Percentiles rank a stretch among this genome's conserved stretches.
Evolutionary conservation across 2,888 invertebrate species (phyloP).

Genomic region (Schizotus pectinicornis): DNA sequence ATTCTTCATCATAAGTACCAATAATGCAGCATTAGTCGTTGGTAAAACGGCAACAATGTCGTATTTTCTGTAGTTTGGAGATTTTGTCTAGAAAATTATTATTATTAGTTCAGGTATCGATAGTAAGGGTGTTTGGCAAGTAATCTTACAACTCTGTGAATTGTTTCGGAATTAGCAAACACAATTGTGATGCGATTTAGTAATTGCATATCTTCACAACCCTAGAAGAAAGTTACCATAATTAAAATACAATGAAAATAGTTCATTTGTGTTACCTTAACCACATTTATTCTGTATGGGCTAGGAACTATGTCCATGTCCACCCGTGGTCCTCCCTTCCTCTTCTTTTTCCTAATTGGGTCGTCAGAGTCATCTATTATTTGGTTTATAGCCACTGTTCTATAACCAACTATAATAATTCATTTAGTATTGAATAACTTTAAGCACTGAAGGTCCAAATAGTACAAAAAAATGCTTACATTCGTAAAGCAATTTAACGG

Average conservation of each 20-base stretch:
- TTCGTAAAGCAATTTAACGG: conserved; percentile 45
- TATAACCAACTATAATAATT: conserved; percentile 67
- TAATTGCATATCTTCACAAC: conserved; percentile 60
- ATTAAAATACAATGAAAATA: conserved; percentile 27
- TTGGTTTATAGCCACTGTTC: conserved; percentile 77
- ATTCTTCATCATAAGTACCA: conserved; percentile 55
- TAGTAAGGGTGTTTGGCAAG: conserved; percentile 3
- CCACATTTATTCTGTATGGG: conserved; percentile 53
- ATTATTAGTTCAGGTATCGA: no score
- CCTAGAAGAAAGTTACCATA: conserved; percentile 35
- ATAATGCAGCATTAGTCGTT: conserved; percentile 70
- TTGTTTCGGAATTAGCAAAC: conserved; percentile 59
- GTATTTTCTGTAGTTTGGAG: conserved; percentile 72
- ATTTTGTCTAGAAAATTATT: no score
- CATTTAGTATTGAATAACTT: conserved; percentile 21
- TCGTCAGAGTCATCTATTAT: conserved; percentile 67
- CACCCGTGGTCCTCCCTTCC: conserved; percentile 63
- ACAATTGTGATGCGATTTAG: conserved; percentile 65
- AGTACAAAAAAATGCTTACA: conserved; percentile 47
- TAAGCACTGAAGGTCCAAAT: conserved; percentile 1
- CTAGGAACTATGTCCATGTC: conserved; percentile 65
- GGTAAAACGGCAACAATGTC: conserved; percentile 77
- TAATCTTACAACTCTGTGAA: conserved; percentile 59
- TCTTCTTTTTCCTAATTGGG: conserved; percentile 70
- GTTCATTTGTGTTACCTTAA: conserved; percentile 31